Evolutionary conservation across 2,113 vertebrate species (phyloP), one percentile per base, ranked within the genome.

Genomic region (Natator depressus): DNA sequence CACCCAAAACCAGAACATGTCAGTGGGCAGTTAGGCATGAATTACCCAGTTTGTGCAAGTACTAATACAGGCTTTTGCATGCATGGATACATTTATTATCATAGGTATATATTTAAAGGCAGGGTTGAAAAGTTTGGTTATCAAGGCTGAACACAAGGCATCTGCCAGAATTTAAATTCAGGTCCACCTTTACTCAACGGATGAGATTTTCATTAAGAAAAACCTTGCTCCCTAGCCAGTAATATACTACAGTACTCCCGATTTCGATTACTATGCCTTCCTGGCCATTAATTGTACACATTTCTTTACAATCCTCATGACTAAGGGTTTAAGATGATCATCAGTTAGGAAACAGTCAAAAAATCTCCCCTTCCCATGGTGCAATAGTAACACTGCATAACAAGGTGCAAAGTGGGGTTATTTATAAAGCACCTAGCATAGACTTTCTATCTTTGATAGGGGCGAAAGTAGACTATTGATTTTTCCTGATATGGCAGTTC

Each of bases 381-480:
- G 72, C 57, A 92, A 80, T 75, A 82, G 85, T 4, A 19, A 9
- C 0, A 0, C 50, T 1, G 0, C 4, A 24, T 10, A 35, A 42
- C 65, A 62, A 53, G 38, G 14, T 38, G 50, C 55, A 95, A 50
- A 76, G 42, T 46, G 22, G 20, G 42, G 72, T 76, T 46, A 76
- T 76, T 25, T 25, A 76, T 76, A 65, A 65, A 65, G 31, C 31
- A 65, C 31, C 31, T 65, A 35, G 31, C 31, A 65, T 8, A 65
- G 62, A 65, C 62, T 4, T 14, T 65, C 14, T 65, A 8, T 65
- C 62, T 69, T 19, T n/a, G 14, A 17, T 4, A n/a, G 62, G 31
- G 35, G 62, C 8, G 8, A 69, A 38, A 87, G 22, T 31, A 5
- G 16, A 55, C 6, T 25, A 22, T 22, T 53, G 13, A 13, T 24